Percentiles rank a stretch among this genome's conserved stretches.
Evolutionary conservation across 2,888 invertebrate genomes (phyloP).

Genomic region (Athalia circularis): DNA sequence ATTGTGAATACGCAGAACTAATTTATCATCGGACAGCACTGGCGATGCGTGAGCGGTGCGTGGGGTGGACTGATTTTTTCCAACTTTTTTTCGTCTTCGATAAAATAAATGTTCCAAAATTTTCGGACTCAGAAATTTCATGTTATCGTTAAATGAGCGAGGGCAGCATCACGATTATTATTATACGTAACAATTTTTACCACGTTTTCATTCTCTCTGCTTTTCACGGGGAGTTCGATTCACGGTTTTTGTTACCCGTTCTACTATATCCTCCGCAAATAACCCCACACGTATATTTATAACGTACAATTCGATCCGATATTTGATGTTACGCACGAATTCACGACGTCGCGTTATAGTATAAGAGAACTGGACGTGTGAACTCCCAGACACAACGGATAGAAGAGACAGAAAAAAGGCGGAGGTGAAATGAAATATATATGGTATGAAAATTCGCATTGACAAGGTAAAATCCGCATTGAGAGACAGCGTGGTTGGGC

Average conservation of each 20-base stretch:
- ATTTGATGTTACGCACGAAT: conserved; percentile 4
- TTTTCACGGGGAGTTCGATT: background rate
- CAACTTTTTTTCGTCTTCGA: conserved; percentile 5
- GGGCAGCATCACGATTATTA: too few relatives aligned
- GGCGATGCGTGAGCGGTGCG: conserved; percentile 22
- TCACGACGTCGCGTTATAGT: background rate
- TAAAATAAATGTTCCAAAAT: too few relatives aligned
- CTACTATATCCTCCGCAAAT: too few relatives aligned
- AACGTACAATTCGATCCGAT: background rate
- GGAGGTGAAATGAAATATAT: conserved; percentile 3
- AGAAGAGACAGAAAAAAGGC: conserved; percentile 5
- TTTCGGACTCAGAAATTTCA: too few relatives aligned
- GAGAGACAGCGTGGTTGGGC: too few relatives aligned
- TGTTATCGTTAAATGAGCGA: too few relatives aligned
- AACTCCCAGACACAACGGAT: conserved; percentile 9
- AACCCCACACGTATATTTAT: background rate
- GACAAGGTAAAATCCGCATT: background rate
- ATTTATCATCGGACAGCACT: conserved; percentile 22
- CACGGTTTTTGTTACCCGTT: background rate
- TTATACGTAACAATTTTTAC: too few relatives aligned
- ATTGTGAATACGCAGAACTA: background rate
- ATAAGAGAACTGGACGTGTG: conserved; percentile 6
- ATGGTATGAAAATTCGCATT: background rate
- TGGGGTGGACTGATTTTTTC: conserved; percentile 28
- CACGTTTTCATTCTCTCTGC: too few relatives aligned